A percentile compares a stretch with the other conserved stretches of the same genome.
Evolutionary conservation across 2,113 vertebrate genomes (phyloP).

Genomic region (Scomber japonicus): DNA sequence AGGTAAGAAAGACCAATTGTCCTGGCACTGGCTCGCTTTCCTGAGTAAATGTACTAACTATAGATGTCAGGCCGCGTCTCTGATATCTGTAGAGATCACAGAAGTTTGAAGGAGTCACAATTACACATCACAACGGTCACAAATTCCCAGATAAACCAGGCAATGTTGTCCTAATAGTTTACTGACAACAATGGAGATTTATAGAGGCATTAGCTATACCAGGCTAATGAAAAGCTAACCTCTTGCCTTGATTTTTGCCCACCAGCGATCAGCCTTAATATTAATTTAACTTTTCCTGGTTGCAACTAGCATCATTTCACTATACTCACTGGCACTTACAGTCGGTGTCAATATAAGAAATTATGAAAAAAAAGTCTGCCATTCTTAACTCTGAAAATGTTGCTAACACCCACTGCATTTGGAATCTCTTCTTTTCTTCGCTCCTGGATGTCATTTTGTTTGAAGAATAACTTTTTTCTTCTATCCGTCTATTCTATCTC

Average conservation of each 20-base stretch:
- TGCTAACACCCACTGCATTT: not conserved
- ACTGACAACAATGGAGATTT: not conserved
- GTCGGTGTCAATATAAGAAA: not conserved
- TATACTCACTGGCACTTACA: not conserved
- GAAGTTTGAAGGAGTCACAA: no score
- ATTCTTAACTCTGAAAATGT: slow-evolving; percentile 8
- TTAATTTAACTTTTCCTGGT: not conserved
- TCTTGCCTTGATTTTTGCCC: not conserved
- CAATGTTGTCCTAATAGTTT: not conserved
- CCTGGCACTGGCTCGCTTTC: not conserved
- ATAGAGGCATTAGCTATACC: not conserved
- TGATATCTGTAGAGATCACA: not conserved
- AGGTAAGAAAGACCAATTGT: not conserved
- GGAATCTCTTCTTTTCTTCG: slow-evolving; percentile 5
- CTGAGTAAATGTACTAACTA: not conserved
- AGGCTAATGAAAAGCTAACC: not conserved
- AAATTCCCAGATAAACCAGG: no score
- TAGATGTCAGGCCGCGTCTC: not conserved
- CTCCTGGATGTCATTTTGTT: slow-evolving; percentile 33
- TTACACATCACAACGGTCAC: no score
- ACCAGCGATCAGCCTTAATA: slow-evolving; percentile 5
- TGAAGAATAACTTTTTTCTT: slow-evolving; percentile 29
- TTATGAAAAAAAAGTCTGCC: not conserved
- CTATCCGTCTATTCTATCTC: slow-evolving; percentile 7
- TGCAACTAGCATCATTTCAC: not conserved